phyloP scores from a whole-genome alignment of 2,888 invertebrate genomes.

The Parnassius orleans region DNA sequence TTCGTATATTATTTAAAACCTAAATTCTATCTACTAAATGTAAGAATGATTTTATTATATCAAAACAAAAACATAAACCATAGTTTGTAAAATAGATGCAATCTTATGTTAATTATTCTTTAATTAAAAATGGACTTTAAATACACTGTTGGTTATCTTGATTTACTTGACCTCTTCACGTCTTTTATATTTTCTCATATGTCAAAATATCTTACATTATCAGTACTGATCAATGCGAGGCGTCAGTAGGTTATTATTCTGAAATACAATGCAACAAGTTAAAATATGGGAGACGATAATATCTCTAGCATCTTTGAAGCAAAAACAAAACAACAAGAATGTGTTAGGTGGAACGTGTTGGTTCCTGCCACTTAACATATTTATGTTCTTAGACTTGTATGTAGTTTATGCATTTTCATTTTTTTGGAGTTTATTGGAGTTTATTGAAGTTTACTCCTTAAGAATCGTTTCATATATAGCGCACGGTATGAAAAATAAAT shows the following conservation, averaged over 20 bases:
- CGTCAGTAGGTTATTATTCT: slow-evolving; percentile 46
- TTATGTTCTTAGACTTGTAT: neutral
- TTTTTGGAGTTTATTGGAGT: too few species aligned
- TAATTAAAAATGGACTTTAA: slow-evolving; percentile 16
- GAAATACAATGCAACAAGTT: slow-evolving; percentile 51
- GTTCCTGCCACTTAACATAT: neutral
- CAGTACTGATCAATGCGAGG: slow-evolving; percentile 53
- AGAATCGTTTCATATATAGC: too few species aligned
- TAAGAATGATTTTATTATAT: neutral
- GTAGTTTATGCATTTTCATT: too few species aligned
- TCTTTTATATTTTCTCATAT: slow-evolving; percentile 54
- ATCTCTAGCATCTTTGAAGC: slow-evolving; percentile 44
- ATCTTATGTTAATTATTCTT: slow-evolving; percentile 23
- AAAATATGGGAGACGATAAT: slow-evolving; percentile 45
- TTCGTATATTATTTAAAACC: too few species aligned
- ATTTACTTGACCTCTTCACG: slow-evolving; percentile 44
- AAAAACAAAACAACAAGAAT: slow-evolving; percentile 40
- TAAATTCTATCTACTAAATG: too few species aligned
- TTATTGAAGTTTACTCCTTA: too few species aligned
- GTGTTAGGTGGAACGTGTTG: slow-evolving; percentile 10
- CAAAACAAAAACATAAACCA: neutral
- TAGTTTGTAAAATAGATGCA: slow-evolving; percentile 5
- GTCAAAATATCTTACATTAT: slow-evolving; percentile 64
- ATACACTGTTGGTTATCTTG: slow-evolving; percentile 9
- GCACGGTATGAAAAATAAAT: too few species aligned